Conservation (phyloP, 2,888 invertebrate species). For the Pogonocherus hispidulus region DNA sequence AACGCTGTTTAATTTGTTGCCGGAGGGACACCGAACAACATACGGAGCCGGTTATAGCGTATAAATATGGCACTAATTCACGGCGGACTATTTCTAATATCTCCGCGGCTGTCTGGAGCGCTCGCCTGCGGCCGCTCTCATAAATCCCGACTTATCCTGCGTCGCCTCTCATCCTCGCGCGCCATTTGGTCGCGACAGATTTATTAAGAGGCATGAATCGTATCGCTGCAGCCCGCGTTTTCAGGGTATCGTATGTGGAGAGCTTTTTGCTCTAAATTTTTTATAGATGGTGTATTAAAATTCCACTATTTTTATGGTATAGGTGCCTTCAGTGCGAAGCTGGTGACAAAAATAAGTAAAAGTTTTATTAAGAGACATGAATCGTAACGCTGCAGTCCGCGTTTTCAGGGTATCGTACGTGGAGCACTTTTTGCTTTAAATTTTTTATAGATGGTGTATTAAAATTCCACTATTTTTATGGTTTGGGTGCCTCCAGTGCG, state of each 20-base stretch:
- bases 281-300: background rate
- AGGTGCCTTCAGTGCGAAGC: too few species aligned
- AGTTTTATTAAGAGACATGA: constrained; percentile 60
- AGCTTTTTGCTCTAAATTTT: constrained; percentile 21
- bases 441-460: background rate
- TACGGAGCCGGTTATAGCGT: constrained; percentile 38
- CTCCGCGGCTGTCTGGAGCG: constrained; percentile 26
- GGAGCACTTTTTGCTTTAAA: constrained; percentile 18
- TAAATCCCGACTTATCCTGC: constrained; percentile 52
- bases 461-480: too few species aligned
- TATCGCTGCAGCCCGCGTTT: constrained; percentile 39
- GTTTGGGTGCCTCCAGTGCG: too few species aligned
- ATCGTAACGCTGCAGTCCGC: constrained; percentile 48
- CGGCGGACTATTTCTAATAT: constrained; percentile 45
- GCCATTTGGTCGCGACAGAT: constrained; percentile 59
- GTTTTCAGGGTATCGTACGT: constrained; percentile 46
- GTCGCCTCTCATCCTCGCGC: constrained; percentile 47
- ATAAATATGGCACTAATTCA: constrained; percentile 53
- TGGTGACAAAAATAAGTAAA: too few species aligned
- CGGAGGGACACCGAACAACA: constrained; percentile 29
- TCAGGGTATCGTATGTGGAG: constrained; percentile 46
- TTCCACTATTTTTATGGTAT: too few species aligned
- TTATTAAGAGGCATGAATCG: constrained; percentile 59
- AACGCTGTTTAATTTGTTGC: constrained; percentile 33
- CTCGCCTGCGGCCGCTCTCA: constrained; percentile 44